These are phyloP conservation scores for Ophonus ardosiacus DNA, from an alignment of 2,888 invertebrate species.

Conservation along the genomic window DNA sequence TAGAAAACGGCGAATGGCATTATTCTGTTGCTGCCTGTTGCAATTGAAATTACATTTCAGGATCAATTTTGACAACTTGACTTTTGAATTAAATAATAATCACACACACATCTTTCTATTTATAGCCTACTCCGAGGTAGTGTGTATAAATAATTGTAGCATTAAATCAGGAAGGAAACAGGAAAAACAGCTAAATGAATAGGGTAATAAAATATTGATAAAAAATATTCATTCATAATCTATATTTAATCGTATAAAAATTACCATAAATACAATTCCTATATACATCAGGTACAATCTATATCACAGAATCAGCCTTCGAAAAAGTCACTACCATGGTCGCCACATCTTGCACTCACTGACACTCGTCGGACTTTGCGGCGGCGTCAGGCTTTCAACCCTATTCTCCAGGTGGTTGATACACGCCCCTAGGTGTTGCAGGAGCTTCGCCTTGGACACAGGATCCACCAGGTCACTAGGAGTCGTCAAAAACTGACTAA, in stretches of 20 bases:
- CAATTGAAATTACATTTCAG: too few species aligned
- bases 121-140: too few species aligned
- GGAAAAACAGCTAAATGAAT: background rate
- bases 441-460: slow-evolving; percentile 77
- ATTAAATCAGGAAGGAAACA: too few species aligned
- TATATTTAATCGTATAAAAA: slow-evolving; percentile 28
- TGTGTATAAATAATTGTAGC: too few species aligned
- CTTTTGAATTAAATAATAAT: too few species aligned
- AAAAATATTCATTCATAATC: background rate
- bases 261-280: slow-evolving; percentile 47
- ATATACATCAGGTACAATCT: slow-evolving; percentile 68
- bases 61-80: too few species aligned
- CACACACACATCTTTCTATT: too few species aligned
- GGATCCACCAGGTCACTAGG: slow-evolving; percentile 76
- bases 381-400: slow-evolving; percentile 69
- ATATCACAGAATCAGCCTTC: slow-evolving; percentile 70
- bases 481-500: slow-evolving; percentile 78
- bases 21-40: too few species aligned
- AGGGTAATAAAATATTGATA: background rate
- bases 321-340: slow-evolving; percentile 71
- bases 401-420: slow-evolving; percentile 73
- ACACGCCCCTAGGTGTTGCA: slow-evolving; percentile 77
- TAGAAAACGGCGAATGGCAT: too few species aligned
- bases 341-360: slow-evolving; percentile 72
- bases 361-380: slow-evolving; percentile 69